Evolutionary conservation across 1,140 invertebrate species (phyloP), one percentile per base, ranked within the genome.

Genomic region (Telenomus remus): DNA sequence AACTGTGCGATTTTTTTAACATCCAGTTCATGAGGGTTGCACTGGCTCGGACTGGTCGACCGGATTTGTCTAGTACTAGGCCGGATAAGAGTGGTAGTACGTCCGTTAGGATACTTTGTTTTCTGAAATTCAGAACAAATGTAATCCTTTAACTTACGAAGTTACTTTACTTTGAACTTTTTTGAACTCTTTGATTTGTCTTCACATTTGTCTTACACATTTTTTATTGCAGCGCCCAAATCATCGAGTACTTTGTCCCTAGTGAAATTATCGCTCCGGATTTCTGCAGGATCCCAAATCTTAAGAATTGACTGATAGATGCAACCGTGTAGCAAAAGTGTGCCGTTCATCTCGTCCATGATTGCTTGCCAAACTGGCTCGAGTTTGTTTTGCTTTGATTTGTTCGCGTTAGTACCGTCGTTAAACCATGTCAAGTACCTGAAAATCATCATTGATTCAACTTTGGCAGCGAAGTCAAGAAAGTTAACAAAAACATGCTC

Each of bases 21-120:
- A 88, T 81, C 85, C 85, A 89, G 54, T 84, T 83, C 9, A 87
- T 7, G 27, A 88, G 80, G 0, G 87, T 89, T n/a, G 86, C 86
- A 12, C 82, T 82, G 0, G 84, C 87, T 9, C 83, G 64, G 11
- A 78, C 74, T 1, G 88, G 60, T 1, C 68, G 69, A 0, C 80
- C 83, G 2, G 57, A 70, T 35, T 71, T 72, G 46, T 88, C 83
- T 43, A 80, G 84, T 3, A 80, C 51, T 8, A 88, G 9, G 0
- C 60, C 80, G 3, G 86, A 82, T 12, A 89, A 50, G 34, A 88
- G 56, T 9, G 83, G 81, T 4, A 19, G 55, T 2, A 85, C 49
- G 27, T 88, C 80, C 48, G 82, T 50, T 0, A 88, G 50, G 42
- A 84, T 72, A 49, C 84, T 80, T 9, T 71, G 71, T 13, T 80